phyloP scores from a whole-genome alignment of 35 echinoderm and acorn worm genomes.

The Lytechinus variegatus region DNA sequence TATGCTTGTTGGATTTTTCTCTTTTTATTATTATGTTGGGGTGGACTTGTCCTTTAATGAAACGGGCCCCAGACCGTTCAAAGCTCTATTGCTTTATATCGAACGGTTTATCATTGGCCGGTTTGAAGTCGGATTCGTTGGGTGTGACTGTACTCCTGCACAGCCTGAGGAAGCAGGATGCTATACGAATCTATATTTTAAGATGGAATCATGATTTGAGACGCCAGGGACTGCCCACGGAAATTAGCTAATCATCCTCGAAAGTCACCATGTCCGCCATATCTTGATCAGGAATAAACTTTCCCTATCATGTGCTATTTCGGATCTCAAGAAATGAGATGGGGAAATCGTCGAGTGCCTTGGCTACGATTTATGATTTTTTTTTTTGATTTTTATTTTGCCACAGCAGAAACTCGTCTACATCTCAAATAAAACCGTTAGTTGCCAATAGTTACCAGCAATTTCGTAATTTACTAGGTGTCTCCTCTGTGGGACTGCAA shows the following conservation, averaged over 20 bases:
- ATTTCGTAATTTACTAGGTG: not conserved
- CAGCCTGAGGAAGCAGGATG: not conserved
- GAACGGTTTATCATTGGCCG: too few species aligned
- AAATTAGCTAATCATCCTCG: not conserved
- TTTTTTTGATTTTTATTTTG: not conserved
- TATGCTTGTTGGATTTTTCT: too few species aligned
- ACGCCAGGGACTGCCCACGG: not conserved
- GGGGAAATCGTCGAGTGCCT: not conserved
- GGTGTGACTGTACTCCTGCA: not conserved
- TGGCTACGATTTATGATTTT: not conserved
- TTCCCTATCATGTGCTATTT: not conserved
- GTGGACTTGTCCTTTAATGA: too few species aligned
- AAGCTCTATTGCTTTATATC: too few species aligned
- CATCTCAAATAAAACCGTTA: not conserved
- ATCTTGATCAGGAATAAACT: not conserved
- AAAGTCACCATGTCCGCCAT: not conserved
- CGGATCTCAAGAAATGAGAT: not conserved
- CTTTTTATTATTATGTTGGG: too few species aligned
- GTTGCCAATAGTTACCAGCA: not conserved
- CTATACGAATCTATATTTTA: not conserved
- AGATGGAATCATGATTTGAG: not conserved
- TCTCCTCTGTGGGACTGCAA: not conserved
- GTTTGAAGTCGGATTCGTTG: too few species aligned
- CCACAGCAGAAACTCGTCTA: not conserved
- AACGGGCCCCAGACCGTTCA: too few species aligned